Conservation (phyloP, 2,888 invertebrate genomes). For the Sminthurinus aureus region DNA sequence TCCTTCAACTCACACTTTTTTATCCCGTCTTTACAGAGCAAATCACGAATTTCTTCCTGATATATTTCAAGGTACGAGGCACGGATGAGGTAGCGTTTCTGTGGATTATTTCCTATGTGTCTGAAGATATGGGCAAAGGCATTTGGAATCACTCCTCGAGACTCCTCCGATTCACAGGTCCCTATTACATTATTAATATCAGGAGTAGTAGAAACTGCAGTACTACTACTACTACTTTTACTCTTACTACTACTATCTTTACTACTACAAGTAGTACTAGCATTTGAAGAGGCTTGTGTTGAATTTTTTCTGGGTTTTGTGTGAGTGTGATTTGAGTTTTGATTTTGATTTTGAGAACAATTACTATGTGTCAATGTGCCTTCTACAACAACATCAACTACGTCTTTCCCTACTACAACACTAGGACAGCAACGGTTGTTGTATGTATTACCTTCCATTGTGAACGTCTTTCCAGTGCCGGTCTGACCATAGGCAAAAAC, state of each 20-base stretch:
- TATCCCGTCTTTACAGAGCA: conserved; percentile 75
- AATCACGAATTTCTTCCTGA: conserved; percentile 85
- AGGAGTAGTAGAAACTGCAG: too few species aligned
- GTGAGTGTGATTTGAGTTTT: too few species aligned
- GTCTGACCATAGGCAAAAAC: conserved; percentile 98
- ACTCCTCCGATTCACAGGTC: conserved; percentile 70
- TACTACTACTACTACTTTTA: too few species aligned
- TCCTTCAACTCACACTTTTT: conserved; percentile 78
- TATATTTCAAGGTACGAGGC: conserved; percentile 98
- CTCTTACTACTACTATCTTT: too few species aligned
- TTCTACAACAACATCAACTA: conserved; percentile 5
- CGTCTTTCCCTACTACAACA: background rate
- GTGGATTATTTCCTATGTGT: conserved; percentile 88
- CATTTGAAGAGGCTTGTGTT: too few species aligned
- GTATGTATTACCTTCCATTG: conserved; percentile 70
- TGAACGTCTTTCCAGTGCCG: conserved; percentile 85
- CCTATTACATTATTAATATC: too few species aligned
- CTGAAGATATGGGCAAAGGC: conserved; percentile 98
- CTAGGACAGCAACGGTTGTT: conserved; percentile 28
- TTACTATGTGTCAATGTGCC: background rate
- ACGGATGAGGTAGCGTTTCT: conserved; percentile 93
- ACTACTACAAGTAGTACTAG: too few species aligned
- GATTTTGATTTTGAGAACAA: too few species aligned
- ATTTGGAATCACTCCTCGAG: conserved; percentile 89
- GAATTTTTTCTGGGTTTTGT: too few species aligned